Evolutionary conservation across 2,113 vertebrate genomes (phyloP).

Genomic region (Beaufortia kweichowensis): DNA sequence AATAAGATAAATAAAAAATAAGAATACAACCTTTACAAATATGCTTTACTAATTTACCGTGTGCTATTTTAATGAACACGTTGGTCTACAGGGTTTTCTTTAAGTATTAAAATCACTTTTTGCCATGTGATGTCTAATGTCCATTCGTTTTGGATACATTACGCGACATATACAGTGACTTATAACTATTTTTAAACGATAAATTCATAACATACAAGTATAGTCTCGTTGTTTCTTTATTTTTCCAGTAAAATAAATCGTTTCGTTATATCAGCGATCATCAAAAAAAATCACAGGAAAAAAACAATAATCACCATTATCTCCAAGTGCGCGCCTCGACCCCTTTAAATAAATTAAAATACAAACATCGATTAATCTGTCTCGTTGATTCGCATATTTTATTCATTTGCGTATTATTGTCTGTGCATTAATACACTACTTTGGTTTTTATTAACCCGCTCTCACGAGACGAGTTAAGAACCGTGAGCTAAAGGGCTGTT

Average conservation of each 20-base stretch:
- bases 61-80: background rate
- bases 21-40: background rate
- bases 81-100: background rate
- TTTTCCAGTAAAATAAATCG: background rate
- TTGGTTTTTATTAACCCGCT: constrained; percentile 65
- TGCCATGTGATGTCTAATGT: background rate
- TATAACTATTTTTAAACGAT: background rate
- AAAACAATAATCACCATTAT: background rate
- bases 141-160: background rate
- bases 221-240: background rate
- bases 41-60: background rate
- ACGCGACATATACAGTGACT: background rate
- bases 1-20: background rate
- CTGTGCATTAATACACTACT: constrained; percentile 60
- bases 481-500: constrained; percentile 57
- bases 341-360: constrained; percentile 68
- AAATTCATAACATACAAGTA: background rate
- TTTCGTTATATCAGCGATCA: background rate
- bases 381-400: constrained; percentile 54
- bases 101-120: background rate
- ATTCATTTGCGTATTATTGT: constrained; percentile 66
- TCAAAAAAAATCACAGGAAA: background rate
- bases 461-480: constrained; percentile 72
- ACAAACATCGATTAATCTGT: constrained; percentile 64
- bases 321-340: constrained; percentile 43